phyloP scores from a whole-genome alignment of 1,140 invertebrate species.

The Apis mellifera region Amel_HAv3.1 CM009934.2:3042501-3043000 shows the following conservation, averaged over 20 bases:
- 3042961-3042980: not conserved
- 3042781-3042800: constrained; percentile 66
- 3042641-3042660: too few species aligned
- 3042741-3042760: not conserved
- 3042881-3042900: not conserved
- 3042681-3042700: too few species aligned
- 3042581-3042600: too few species aligned
- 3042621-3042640: too few species aligned
- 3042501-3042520: not conserved
- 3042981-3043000: constrained; percentile 7
- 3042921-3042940: not conserved
- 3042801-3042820: not conserved
- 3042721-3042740: not conserved
- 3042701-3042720: too few species aligned
- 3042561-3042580: not conserved
- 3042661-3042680: too few species aligned
- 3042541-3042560: not conserved
- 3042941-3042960: constrained; percentile 4
- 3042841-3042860: constrained; percentile 33
- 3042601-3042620: too few species aligned
- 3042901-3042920: not conserved
- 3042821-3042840: constrained; percentile 11
- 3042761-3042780: constrained; percentile 37
- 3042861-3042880: constrained; percentile 2
- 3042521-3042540: not conserved